Percentiles rank a stretch among this genome's conserved stretches.
phyloP scores from a whole-genome alignment of 2,888 invertebrate genomes.

The Nephrotoma appendiculata region DNA sequence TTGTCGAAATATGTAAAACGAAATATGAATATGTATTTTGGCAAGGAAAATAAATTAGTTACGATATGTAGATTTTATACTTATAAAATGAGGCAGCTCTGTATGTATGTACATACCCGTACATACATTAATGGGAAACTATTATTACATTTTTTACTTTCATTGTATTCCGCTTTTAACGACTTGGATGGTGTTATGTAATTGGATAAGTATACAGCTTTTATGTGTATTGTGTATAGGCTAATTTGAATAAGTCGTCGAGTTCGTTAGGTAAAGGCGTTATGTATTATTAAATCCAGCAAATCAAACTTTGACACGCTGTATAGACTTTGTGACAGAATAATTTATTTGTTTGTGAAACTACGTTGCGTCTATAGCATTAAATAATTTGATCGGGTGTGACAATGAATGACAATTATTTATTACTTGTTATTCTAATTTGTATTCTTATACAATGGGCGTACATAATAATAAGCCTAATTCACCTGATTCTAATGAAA shows the following conservation, averaged over 20 bases:
- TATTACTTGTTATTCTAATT: no score
- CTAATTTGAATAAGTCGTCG: neutral
- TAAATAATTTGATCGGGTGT: no score
- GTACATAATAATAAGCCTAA: no score
- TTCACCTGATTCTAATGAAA: no score
- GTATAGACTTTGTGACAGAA: no score
- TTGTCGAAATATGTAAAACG: neutral
- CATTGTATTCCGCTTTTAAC: neutral
- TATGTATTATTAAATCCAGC: neutral
- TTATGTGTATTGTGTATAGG: neutral
- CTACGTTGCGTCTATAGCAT: no score
- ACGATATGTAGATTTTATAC: neutral
- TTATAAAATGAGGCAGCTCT: neutral
- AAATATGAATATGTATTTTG: neutral
- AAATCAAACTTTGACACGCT: no score
- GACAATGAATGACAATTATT: no score
- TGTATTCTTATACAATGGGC: no score
- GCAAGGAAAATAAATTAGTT: neutral
- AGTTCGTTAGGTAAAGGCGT: neutral
- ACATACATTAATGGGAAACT: neutral
- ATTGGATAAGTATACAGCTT: neutral
- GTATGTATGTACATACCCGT: neutral
- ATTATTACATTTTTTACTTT: neutral
- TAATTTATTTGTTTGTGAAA: no score
- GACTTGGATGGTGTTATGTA: neutral